Evolutionary conservation across 2,888 invertebrate species (phyloP).

Genomic region (Acanthosepion lycidas): DNA sequence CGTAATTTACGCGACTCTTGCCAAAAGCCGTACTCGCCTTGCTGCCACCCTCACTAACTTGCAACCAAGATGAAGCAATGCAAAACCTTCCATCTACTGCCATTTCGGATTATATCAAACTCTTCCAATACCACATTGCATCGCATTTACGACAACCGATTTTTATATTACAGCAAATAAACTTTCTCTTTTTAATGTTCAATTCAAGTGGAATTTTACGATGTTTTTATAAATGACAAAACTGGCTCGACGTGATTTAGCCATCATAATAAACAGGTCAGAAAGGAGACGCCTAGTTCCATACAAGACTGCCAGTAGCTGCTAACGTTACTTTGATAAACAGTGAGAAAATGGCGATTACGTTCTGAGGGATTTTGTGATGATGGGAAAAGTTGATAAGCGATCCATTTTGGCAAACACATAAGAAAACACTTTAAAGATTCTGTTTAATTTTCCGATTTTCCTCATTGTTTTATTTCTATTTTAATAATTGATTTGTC

Average conservation of each 20-base stretch:
- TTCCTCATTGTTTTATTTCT: no score
- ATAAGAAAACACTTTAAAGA: no score
- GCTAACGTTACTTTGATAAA: neutral
- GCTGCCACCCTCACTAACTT: neutral
- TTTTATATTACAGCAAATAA: neutral
- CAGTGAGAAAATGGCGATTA: neutral
- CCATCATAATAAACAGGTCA: conserved; percentile 22
- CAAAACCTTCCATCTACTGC: neutral
- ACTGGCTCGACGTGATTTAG: neutral
- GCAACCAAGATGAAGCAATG: neutral
- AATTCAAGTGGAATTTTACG: neutral
- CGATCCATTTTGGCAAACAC: neutral
- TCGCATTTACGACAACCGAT: neutral
- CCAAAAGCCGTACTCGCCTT: neutral
- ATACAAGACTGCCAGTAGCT: neutral
- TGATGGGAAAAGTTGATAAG: neutral
- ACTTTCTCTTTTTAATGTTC: neutral
- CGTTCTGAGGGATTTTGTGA: neutral
- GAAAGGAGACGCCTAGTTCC: neutral
- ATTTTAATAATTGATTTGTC: no score
- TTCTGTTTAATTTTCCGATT: no score
- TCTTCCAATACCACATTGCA: neutral
- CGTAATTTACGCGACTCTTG: conserved; percentile 15
- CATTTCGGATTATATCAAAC: neutral
- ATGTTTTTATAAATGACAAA: neutral